Conservation (phyloP, 2,797 vertebrate species). For the Gephyroberyx darwinii region DNA sequence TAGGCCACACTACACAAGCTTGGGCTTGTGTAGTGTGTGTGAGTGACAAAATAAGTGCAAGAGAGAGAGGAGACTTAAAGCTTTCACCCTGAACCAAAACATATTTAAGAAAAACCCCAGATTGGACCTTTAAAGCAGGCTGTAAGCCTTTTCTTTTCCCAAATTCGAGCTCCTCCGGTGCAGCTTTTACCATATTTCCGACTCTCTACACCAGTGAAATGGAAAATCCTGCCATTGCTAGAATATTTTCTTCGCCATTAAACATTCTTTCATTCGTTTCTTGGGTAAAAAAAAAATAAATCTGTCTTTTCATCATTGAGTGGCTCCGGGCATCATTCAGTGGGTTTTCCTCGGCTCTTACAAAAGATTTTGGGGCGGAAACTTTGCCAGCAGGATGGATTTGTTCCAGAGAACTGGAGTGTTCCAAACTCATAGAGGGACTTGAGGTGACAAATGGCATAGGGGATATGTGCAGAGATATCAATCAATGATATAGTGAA, state of each 20-base stretch:
- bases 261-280: not conserved
- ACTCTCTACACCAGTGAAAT: not conserved
- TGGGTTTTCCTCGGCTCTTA: not conserved
- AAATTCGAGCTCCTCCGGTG: not conserved
- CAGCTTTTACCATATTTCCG: not conserved
- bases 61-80: too few species aligned
- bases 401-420: not conserved
- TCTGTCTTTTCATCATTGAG: not conserved
- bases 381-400: not conserved
- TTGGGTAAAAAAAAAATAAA: not conserved
- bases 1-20: too few species aligned
- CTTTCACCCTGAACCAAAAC: too few species aligned
- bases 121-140: not conserved
- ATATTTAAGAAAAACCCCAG: not conserved
- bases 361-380: not conserved
- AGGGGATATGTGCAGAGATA: not conserved
- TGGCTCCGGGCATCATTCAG: not conserved
- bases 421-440: conserved; percentile 1
- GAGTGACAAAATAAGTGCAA: too few species aligned
- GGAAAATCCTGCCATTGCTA: not conserved
- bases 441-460: conserved; percentile 1
- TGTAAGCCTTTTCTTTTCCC: not conserved
- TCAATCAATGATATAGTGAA: not conserved
- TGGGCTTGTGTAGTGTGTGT: not conserved
- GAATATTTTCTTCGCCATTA: not conserved